These are phyloP conservation scores for Tokudaia muenninki DNA, from an alignment of 2,797 vertebrate genomes.

Conservation along the genomic window DNA sequence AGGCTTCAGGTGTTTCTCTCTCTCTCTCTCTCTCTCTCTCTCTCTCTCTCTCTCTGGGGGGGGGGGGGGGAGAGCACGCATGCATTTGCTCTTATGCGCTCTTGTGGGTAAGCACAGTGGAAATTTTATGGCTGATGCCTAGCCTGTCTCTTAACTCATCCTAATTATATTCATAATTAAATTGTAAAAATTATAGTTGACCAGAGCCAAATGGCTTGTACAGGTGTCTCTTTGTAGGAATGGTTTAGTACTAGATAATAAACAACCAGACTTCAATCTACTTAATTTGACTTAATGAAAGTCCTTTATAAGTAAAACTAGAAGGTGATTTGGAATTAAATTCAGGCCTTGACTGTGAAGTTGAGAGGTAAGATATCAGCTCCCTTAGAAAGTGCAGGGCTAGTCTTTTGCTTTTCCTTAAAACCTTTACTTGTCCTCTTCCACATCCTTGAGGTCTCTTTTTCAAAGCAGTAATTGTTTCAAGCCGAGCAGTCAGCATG, in stretches of 20 bases:
- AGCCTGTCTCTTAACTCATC: conserved; percentile 90
- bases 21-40: background rate
- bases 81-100: background rate
- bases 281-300: conserved; percentile 80
- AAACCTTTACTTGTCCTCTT: conserved; percentile 51
- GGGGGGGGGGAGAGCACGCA: too few relatives aligned
- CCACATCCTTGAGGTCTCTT: conserved; percentile 55
- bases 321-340: conserved; percentile 52
- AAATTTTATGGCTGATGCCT: conserved; percentile 89
- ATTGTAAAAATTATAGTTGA: conserved; percentile 88
- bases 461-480: conserved; percentile 68
- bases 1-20: background rate
- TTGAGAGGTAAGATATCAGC: conserved; percentile 41
- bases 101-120: conserved; percentile 71
- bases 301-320: conserved; percentile 82
- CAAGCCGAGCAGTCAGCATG: conserved; percentile 56
- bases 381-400: conserved; percentile 11
- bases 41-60: background rate
- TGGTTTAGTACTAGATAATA: conserved; percentile 88
- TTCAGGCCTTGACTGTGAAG: conserved; percentile 13
- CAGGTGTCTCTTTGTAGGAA: conserved; percentile 90
- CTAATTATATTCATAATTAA: conserved; percentile 92
- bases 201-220: conserved; percentile 90
- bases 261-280: conserved; percentile 87
- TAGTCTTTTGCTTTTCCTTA: conserved; percentile 42